Evolutionary conservation across 1,140 invertebrate genomes (phyloP).

Genomic region (Reticulitermes speratus): DNA sequence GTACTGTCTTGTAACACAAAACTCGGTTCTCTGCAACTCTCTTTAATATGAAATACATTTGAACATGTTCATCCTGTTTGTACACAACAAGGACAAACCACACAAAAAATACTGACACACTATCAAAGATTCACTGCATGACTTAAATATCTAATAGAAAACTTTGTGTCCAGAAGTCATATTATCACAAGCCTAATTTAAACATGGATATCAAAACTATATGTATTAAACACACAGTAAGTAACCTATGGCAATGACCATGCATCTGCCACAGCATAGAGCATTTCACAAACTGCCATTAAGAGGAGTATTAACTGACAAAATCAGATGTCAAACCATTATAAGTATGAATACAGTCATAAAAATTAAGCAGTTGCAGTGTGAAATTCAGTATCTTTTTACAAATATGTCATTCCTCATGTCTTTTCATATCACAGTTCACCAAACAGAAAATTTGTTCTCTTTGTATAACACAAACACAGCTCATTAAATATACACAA

Average conservation of each 20-base stretch:
- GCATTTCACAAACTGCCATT: neutral
- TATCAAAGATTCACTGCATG: neutral
- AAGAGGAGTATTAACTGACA: neutral
- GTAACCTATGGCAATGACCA: neutral
- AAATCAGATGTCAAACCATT: neutral
- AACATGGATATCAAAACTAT: conserved; percentile 10
- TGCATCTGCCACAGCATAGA: neutral
- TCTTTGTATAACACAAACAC: too few relatives aligned
- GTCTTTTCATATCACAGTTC: neutral
- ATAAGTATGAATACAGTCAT: neutral
- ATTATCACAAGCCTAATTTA: conserved; percentile 8
- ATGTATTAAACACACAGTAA: neutral
- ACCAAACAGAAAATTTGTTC: neutral
- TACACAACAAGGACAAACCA: neutral
- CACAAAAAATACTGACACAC: neutral
- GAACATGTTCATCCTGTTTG: neutral
- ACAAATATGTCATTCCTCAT: neutral
- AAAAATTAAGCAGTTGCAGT: neutral
- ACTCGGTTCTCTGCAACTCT: neutral
- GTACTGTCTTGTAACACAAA: neutral
- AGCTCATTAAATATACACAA: too few relatives aligned
- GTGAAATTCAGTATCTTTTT: neutral
- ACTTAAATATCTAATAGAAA: neutral
- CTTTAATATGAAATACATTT: neutral
- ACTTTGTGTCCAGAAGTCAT: neutral